Evolutionary conservation across 2,113 vertebrate species (phyloP), one percentile per base, ranked within the genome.

Genomic region (Herpailurus yagouaroundi): DNA sequence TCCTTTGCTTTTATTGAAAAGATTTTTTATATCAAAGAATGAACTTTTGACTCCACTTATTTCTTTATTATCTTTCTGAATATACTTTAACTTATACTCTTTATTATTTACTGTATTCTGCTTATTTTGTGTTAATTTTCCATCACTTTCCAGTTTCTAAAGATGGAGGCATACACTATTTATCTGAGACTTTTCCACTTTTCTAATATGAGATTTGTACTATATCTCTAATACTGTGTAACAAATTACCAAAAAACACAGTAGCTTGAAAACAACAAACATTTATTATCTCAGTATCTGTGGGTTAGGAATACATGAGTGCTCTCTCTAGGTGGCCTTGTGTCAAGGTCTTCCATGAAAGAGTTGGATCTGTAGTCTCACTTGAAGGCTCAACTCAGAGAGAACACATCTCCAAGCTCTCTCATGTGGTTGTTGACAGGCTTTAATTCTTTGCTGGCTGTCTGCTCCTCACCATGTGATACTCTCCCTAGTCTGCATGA

Each of bases 101-200:
- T 41, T 86, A 27, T 31, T 63, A 89, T 79, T 71, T 84, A 79
- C 25, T 87, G 66, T 91, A 31, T 83, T 96, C 41, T 91, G 31
- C 52, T 95, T 93, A 38, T 36, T 83, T 94, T 89, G 15, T 15
- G 57, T 84, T 89, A 88, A 64, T 77, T 89, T 94, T 45, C 31
- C 50, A 66, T 79, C 36, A 52, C 10, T 55, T 95, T 87, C 23
- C 48, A 15, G 33, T 93, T 87, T 94, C 3, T 87, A 71, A 84
- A 71, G 13, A 88, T 77, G 41, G 9, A 64, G 57, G 7, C 13
- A 91, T 38, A 73, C 1, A 6, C 12, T 92, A 81, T n/a, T 52
- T 33, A 71, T 76, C 60, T 89, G 33, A 89, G 15, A 68, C 15
- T 74, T 95, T 64, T 91, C 50, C 57, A 48, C n/a, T 64, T 79